Conservation (phyloP, 2,113 vertebrate species). For the Macquaria australasica region DNA sequence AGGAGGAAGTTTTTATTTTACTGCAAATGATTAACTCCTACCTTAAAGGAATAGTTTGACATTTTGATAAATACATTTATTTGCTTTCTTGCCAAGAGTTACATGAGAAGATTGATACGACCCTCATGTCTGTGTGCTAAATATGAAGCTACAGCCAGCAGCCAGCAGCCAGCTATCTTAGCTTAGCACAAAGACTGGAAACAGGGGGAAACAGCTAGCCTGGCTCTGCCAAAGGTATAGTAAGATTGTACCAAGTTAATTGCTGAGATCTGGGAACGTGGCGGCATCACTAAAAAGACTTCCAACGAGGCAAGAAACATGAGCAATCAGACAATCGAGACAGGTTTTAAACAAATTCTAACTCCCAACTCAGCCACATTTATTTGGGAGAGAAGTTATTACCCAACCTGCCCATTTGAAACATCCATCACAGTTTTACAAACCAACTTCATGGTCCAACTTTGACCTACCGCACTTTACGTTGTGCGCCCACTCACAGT, state of each 20-base stretch:
- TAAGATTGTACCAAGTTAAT: background rate
- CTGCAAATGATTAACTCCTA: background rate
- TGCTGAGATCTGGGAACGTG: background rate
- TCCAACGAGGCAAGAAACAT: background rate
- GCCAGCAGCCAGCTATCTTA: background rate
- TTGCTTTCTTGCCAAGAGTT: background rate
- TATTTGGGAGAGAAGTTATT: too few relatives aligned
- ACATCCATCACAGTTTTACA: background rate
- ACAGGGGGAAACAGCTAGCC: background rate
- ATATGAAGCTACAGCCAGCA: background rate
- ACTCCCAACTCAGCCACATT: too few relatives aligned
- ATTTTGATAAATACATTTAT: slow-evolving; percentile 21
- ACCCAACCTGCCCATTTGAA: background rate
- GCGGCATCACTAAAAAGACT: background rate
- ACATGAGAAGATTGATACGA: background rate
- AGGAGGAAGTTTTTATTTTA: background rate
- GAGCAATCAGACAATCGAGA: background rate
- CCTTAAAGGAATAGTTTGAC: background rate
- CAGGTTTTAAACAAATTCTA: background rate
- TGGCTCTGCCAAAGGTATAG: background rate
- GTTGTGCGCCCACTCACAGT: too few relatives aligned
- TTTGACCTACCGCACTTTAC: too few relatives aligned
- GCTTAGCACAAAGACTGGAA: background rate
- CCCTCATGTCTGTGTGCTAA: background rate
- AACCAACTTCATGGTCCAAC: too few relatives aligned